Evolutionary conservation across 2,888 invertebrate species (phyloP).

Genomic region (Stegana nigrithorax): DNA sequence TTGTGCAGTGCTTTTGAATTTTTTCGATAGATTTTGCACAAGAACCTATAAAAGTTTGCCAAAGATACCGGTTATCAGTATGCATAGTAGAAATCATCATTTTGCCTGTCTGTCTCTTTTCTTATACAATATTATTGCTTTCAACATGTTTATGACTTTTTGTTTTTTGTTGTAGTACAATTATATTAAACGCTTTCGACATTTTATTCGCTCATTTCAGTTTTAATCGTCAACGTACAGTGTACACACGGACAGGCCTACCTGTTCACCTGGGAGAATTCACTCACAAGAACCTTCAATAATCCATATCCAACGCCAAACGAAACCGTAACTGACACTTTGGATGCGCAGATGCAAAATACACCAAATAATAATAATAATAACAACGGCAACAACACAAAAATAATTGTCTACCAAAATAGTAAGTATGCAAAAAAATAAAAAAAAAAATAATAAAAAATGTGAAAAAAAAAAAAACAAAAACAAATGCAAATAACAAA

Average conservation of each 20-base stretch:
- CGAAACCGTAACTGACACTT: constrained; percentile 37
- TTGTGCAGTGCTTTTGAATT: too few relatives aligned
- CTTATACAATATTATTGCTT: not conserved
- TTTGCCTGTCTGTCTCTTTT: too few relatives aligned
- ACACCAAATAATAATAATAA: too few relatives aligned
- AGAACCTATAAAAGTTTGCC: too few relatives aligned
- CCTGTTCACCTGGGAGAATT: constrained; percentile 47
- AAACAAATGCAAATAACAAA: too few relatives aligned
- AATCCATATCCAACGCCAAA: constrained; percentile 34
- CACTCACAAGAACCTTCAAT: constrained; percentile 36
- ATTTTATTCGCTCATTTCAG: constrained; percentile 54
- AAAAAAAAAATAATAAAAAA: constrained; percentile 12
- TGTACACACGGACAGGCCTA: constrained; percentile 58
- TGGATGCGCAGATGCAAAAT: constrained; percentile 39
- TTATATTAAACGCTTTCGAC: constrained; percentile 1
- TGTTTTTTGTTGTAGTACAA: constrained; percentile 10
- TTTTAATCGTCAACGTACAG: constrained; percentile 54
- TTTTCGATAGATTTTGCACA: too few relatives aligned
- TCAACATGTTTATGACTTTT: not conserved
- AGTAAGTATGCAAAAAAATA: constrained; percentile 45
- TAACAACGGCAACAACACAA: too few relatives aligned
- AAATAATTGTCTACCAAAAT: constrained; percentile 54
- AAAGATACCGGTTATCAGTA: too few relatives aligned
- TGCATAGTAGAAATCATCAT: too few relatives aligned
- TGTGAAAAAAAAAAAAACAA: too few relatives aligned